phyloP scores from a whole-genome alignment of 2,888 invertebrate genomes.

The Lydus trimaculatus region DNA sequence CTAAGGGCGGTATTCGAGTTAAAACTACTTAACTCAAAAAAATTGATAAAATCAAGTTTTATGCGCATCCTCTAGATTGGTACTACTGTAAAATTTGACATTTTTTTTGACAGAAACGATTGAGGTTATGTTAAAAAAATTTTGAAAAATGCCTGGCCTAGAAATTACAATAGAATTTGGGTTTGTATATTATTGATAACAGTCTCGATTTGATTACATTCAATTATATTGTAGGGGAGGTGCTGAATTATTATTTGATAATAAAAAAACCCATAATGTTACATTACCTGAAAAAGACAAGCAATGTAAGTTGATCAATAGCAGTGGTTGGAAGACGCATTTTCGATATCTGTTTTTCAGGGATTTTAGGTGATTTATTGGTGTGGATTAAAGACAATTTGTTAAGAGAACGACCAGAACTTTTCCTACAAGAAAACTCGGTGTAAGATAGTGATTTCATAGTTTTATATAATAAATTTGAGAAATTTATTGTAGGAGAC shows the following conservation, averaged over 20 bases:
- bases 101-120: neutral
- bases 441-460: slow-evolving; percentile 54
- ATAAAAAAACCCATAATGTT: slow-evolving; percentile 76
- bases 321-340: neutral
- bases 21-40: neutral
- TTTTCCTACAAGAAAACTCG: slow-evolving; percentile 63
- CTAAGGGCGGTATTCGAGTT: neutral
- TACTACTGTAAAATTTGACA: neutral
- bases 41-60: neutral
- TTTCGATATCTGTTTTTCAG: slow-evolving; percentile 47
- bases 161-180: slow-evolving; percentile 52
- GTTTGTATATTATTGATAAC: slow-evolving; percentile 39
- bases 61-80: neutral
- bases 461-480: slow-evolving; percentile 14
- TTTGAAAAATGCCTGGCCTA: slow-evolving; percentile 41
- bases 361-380: slow-evolving; percentile 78
- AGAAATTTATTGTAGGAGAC: slow-evolving; percentile 64
- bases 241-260: slow-evolving; percentile 88
- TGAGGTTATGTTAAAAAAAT: slow-evolving; percentile 11
- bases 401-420: slow-evolving; percentile 82
- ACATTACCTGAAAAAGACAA: slow-evolving; percentile 67
- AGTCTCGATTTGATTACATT: neutral
- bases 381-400: slow-evolving; percentile 87
- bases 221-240: slow-evolving; percentile 76
- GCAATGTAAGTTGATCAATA: slow-evolving; percentile 59